A percentile compares a stretch with the other conserved stretches of the same genome.
Conservation (phyloP, 2,113 vertebrate genomes). For the Oncorhynchus nerka region DNA sequence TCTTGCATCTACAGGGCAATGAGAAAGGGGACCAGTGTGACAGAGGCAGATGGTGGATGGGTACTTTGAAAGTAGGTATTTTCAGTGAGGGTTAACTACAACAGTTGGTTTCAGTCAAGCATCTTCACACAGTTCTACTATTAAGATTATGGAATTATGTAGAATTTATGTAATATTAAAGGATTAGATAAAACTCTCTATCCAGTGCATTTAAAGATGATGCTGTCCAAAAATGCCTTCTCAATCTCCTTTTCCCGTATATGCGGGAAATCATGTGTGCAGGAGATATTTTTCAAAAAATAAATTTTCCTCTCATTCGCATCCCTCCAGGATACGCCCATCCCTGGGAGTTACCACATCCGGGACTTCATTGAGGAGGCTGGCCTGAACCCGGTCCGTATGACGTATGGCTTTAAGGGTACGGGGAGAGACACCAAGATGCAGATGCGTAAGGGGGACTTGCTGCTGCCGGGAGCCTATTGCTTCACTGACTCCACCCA, state of each 20-base stretch:
- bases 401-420: slow-evolving; percentile 72
- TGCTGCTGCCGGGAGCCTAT: slow-evolving; percentile 62
- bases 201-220: neutral
- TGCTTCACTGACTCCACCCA: slow-evolving; percentile 60
- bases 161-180: neutral
- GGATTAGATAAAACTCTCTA: neutral
- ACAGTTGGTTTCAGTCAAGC: neutral
- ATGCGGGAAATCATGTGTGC: no score
- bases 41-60: slow-evolving; percentile 73
- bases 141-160: no score
- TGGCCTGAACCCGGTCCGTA: slow-evolving; percentile 68
- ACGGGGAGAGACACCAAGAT: slow-evolving; percentile 58
- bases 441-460: slow-evolving; percentile 41
- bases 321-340: slow-evolving; percentile 63
- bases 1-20: slow-evolving; percentile 40
- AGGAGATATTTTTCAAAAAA: no score
- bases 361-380: slow-evolving; percentile 75
- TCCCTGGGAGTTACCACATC: slow-evolving; percentile 64
- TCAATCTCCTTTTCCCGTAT: no score
- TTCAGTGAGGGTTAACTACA: neutral
- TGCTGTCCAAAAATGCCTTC: neutral
- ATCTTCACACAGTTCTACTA: neutral
- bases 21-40: slow-evolving; percentile 48
- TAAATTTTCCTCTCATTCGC: no score
- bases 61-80: slow-evolving; percentile 65